Conservation (phyloP, 1,140 invertebrate genomes). For the Drosophila novamexicana region DNA sequence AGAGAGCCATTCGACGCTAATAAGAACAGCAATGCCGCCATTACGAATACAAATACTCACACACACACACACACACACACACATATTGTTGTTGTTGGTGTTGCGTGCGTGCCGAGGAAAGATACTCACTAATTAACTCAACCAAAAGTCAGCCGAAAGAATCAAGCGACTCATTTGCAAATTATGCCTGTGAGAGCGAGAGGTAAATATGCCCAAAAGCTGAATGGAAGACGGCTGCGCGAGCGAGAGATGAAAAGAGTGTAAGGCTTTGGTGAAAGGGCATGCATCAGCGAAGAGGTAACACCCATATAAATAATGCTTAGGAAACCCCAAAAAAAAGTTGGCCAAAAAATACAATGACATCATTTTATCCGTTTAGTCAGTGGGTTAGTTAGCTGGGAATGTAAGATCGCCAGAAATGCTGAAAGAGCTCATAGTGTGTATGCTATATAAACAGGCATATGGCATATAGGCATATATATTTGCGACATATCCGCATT, state of each 20-base stretch:
- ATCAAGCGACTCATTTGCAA: conserved; percentile 74
- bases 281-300: conserved; percentile 36
- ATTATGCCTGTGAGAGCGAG: conserved; percentile 50
- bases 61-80: conserved; percentile 44
- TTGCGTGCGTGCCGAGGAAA: conserved; percentile 71
- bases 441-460: background rate
- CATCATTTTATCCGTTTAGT: conserved; percentile 58
- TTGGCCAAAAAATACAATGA: conserved; percentile 60
- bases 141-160: conserved; percentile 64
- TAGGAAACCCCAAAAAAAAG: conserved; percentile 68
- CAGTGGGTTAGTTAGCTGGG: conserved; percentile 27
- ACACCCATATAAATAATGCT: conserved; percentile 71
- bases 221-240: conserved; percentile 6
- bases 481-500: background rate
- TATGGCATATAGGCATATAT: too few species aligned
- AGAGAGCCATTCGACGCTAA: conserved; percentile 63
- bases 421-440: background rate
- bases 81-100: conserved; percentile 41
- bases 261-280: conserved; percentile 39
- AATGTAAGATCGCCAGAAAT: conserved; percentile 4
- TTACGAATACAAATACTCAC: conserved; percentile 61
- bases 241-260: conserved; percentile 2
- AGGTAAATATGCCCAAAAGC: conserved; percentile 3
- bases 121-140: conserved; percentile 79
- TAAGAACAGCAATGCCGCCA: conserved; percentile 74